Evolutionary conservation across 2,113 vertebrate species (phyloP).

Genomic region (Coptodon bakossiorum): DNA sequence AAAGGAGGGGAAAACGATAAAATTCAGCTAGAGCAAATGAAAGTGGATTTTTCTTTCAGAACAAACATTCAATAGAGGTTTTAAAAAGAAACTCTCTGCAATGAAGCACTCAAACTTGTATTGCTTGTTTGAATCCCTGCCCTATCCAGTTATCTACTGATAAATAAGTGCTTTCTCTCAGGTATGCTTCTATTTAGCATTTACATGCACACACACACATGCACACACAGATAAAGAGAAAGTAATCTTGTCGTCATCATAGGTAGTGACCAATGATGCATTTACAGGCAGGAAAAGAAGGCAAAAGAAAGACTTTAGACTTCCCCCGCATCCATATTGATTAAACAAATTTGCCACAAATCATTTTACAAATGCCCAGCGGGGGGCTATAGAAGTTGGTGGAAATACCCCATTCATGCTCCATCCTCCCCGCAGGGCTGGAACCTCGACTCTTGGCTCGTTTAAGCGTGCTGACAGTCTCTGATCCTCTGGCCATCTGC

Average conservation of each 20-base stretch:
- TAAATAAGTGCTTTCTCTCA: neutral
- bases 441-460: constrained; percentile 65
- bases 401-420: constrained; percentile 83
- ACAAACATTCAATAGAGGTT: neutral
- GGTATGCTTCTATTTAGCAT: neutral
- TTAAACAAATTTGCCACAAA: constrained; percentile 99
- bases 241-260: neutral
- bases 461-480: constrained; percentile 86
- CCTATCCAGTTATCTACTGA: neutral
- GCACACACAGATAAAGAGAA: neutral
- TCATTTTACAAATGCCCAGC: constrained; percentile 96
- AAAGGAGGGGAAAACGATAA: accelerated
- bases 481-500: constrained; percentile 87
- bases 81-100: neutral
- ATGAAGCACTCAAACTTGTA: neutral
- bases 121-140: neutral
- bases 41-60: neutral
- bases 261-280: neutral
- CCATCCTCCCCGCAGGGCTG: constrained; percentile 61
- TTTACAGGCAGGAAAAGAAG: neutral
- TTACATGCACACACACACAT: neutral
- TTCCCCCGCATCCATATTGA: constrained; percentile 81
- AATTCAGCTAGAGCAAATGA: neutral
- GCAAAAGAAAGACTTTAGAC: neutral
- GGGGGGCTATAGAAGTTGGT: constrained; percentile 81